Conservation (phyloP, 2,797 vertebrate genomes). For the Schizopygopsis pylzovi region DNA sequence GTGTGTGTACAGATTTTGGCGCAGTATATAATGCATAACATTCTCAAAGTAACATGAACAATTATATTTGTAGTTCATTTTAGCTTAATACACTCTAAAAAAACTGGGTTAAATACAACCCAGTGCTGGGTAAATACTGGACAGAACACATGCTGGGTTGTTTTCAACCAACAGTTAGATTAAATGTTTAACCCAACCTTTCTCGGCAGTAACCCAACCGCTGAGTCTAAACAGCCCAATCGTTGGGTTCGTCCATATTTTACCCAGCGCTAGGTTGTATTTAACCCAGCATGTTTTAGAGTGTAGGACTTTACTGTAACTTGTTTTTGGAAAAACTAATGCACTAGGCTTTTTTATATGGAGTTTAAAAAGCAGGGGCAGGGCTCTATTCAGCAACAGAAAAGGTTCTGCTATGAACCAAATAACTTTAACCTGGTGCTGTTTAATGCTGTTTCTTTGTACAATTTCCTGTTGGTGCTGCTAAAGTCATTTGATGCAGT, state of each 20-base stretch:
- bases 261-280: no score
- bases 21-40: not conserved
- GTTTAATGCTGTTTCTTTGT: not conserved
- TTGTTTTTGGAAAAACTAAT: not conserved
- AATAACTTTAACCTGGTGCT: not conserved
- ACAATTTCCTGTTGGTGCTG: not conserved
- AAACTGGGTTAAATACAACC: no score
- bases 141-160: no score
- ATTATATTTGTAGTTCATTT: not conserved
- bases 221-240: no score
- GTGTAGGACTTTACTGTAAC: not conserved
- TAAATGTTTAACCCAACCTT: no score
- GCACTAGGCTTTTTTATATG: not conserved
- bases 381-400: not conserved
- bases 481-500: conserved; percentile 4
- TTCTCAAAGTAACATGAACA: not conserved
- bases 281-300: no score
- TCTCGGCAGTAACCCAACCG: no score
- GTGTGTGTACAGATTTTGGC: not conserved
- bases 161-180: no score
- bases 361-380: not conserved
- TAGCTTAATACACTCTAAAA: not conserved
- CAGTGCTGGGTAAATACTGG: no score
- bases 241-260: no score
- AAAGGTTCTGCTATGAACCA: not conserved